These are phyloP conservation scores for Hippoglossus stenolepis DNA, from an alignment of 2,113 vertebrate genomes.

Conservation along the genomic window DNA sequence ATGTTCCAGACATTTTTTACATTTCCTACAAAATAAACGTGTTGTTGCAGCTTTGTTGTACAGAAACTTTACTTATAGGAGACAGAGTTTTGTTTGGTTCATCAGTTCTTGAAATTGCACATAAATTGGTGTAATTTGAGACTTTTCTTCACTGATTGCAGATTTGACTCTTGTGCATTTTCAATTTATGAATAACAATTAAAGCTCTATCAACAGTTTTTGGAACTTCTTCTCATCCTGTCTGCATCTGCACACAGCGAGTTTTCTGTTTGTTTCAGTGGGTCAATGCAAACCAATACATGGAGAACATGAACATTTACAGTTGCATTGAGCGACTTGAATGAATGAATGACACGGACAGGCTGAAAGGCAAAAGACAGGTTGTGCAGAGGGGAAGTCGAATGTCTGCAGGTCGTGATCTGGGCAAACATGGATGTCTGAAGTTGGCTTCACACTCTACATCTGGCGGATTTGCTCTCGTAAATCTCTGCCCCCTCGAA, in stretches of 20 bases:
- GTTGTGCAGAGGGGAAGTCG: neutral
- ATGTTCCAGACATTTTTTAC: no score
- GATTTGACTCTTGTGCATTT: no score
- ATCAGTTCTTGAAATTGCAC: no score
- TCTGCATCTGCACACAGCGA: neutral
- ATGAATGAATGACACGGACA: neutral
- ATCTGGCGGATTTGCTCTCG: conserved; percentile 57
- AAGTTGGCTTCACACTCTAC: conserved; percentile 46
- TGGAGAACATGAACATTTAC: neutral
- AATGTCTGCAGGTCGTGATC: conserved; percentile 49
- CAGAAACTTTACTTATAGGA: no score
- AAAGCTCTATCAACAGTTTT: no score
- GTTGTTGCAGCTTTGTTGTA: no score
- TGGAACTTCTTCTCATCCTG: neutral
- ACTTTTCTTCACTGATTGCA: no score
- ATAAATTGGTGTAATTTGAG: no score
- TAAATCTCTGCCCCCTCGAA: conserved; percentile 43
- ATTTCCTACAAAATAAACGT: no score
- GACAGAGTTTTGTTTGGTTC: no score
- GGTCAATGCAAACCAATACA: neutral
- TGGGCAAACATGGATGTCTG: conserved; percentile 55
- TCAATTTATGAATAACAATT: no score
- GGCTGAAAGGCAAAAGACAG: neutral
- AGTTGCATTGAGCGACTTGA: neutral
- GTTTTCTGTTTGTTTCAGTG: neutral